Evolutionary conservation across 1,140 invertebrate species (phyloP), one percentile per base, ranked within the genome.

Genomic region (Tyrophagus putrescentiae): DNA sequence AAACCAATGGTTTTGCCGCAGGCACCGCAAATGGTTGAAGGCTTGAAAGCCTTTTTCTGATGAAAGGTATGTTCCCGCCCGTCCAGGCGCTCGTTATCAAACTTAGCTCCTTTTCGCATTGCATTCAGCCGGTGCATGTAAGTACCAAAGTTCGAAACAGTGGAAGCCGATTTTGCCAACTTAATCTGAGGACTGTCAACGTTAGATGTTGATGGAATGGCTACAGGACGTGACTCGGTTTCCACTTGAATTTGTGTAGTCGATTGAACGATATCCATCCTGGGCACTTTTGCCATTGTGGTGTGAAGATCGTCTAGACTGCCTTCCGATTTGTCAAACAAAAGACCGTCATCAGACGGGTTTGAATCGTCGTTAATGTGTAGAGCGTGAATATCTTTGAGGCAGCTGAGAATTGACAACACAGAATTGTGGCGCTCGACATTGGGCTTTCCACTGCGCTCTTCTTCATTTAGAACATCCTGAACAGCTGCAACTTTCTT

Each of bases 11-110:
- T 68, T 52, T 70, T 70, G 1, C 68, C 69, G 69, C 87, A 92
- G 2, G 83, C 79, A 18, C 77, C 79, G 74, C 91, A 96, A n/a
- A n/a, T n/a, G 0, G 77, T 92, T 87, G 48, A 16, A 28, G 83
- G 78, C 70, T 82, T 84, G 60, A 94, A 82, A 57, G 89, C 78
- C 41, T 83, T 89, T 74, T 90, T 92, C 18, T 77, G 77, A 36
- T 79, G 76, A 66, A 92, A 91, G 67, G 75, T 79, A 70, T 96
- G 91, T 32, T 71, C 73, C 68, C 77, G 70, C 59, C 71, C 71
- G n/a, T 60, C 57, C 31, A 62, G 33, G 21, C 16, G 44, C 7
- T 42, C 28, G 13, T 18, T 1, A 21, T 28, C 36, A 1, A 54
- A 13, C 27, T 54, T 54, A 16, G 52, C 13, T 13, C n/a, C 3